Percentiles rank a stretch among this genome's conserved stretches.
Evolutionary conservation across 2,888 invertebrate genomes (phyloP).

Genomic region (Tolmerus cingulatus): DNA sequence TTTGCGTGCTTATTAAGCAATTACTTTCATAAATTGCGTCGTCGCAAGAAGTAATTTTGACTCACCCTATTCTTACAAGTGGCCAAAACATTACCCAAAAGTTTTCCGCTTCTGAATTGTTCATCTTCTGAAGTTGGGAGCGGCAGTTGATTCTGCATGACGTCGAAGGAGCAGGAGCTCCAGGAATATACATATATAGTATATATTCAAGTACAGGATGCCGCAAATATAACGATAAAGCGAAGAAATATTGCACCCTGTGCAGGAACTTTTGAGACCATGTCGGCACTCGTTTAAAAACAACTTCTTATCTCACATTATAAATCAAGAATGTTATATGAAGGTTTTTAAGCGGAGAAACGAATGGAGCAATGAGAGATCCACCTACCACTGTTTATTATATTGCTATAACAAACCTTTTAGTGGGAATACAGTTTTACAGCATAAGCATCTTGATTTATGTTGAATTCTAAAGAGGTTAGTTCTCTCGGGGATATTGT

Average conservation of each 20-base stretch:
- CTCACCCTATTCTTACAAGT: background rate
- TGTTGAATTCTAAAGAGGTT: background rate
- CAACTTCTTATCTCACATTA: conserved; percentile 9
- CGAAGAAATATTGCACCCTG: background rate
- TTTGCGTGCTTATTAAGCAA: background rate
- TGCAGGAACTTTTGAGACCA: background rate
- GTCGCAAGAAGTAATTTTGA: background rate
- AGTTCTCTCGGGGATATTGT: background rate
- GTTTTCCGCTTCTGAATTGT: background rate
- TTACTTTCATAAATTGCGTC: background rate
- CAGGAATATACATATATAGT: too few relatives aligned
- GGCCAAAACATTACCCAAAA: background rate
- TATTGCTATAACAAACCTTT: conserved; percentile 1
- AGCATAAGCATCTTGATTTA: conserved; percentile 27
- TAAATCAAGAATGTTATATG: background rate
- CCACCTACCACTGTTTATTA: background rate
- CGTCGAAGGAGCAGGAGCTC: background rate
- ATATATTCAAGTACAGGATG: background rate
- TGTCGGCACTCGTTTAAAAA: conserved; percentile 7
- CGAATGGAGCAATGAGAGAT: background rate
- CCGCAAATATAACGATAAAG: background rate
- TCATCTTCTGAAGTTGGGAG: background rate
- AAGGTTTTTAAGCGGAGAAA: background rate
- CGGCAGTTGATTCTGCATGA: background rate
- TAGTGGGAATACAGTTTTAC: background rate